These are phyloP conservation scores for Piscicola geometra DNA, from an alignment of 2,888 invertebrate genomes.

Conservation along the genomic window DNA sequence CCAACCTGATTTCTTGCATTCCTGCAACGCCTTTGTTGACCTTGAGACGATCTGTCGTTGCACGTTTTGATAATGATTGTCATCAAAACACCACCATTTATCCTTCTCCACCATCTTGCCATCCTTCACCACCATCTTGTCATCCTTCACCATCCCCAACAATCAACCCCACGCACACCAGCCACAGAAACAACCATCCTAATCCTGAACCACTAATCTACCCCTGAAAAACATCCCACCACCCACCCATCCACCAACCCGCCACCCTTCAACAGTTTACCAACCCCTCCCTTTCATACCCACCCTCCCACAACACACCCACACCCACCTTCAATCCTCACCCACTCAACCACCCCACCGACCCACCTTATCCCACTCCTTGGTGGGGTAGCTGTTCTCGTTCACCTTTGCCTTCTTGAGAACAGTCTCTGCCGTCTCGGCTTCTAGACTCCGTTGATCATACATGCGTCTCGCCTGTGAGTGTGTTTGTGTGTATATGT, in stretches of 20 bases:
- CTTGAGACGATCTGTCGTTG: background rate
- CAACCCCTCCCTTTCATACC: too few species aligned
- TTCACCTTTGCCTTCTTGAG: conserved; percentile 25
- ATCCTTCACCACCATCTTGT: too few species aligned
- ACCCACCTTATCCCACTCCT: conserved; percentile 33
- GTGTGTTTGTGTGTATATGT: background rate
- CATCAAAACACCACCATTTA: too few species aligned
- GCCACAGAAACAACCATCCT: too few species aligned
- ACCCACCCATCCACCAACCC: background rate
- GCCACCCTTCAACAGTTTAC: too few species aligned
- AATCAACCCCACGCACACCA: too few species aligned
- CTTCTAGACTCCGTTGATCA: conserved; percentile 19
- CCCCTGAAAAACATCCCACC: too few species aligned
- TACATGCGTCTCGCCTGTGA: conserved; percentile 28
- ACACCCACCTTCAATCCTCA: too few species aligned
- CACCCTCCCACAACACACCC: background rate
- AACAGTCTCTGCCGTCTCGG: background rate
- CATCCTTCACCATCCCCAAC: too few species aligned
- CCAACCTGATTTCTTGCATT: background rate
- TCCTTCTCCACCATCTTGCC: too few species aligned
- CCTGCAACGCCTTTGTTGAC: background rate
- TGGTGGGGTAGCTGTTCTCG: conserved; percentile 27
- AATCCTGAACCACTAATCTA: too few species aligned
- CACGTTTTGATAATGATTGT: too few species aligned
- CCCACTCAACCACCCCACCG: background rate